phyloP scores from a whole-genome alignment of 2,888 invertebrate genomes.

The Adineta ricciae region DNA sequence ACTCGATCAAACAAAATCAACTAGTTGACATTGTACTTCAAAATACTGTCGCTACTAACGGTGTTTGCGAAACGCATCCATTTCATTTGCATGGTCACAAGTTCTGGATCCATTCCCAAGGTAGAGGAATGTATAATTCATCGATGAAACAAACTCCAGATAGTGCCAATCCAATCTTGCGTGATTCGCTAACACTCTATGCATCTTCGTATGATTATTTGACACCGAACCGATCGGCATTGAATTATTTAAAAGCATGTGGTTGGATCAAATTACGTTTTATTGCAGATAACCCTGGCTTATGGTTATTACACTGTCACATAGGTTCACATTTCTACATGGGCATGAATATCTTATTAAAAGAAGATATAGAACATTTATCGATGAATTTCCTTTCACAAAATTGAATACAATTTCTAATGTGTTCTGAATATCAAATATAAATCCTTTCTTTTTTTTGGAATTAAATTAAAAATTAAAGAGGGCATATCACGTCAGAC shows the following conservation, averaged over 20 bases:
- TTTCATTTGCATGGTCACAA: slow-evolving; percentile 18
- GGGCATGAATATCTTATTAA: slow-evolving; percentile 73
- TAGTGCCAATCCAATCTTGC: not conserved
- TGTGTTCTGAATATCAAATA: too few species aligned
- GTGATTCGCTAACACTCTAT: not conserved
- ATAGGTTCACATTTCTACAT: slow-evolving; percentile 78
- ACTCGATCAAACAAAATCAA: not conserved
- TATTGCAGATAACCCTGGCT: slow-evolving; percentile 57
- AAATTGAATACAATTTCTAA: too few species aligned
- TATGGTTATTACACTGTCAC: slow-evolving; percentile 80
- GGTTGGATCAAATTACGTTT: slow-evolving; percentile 22
- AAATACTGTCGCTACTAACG: not conserved
- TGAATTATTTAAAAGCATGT: not conserved
- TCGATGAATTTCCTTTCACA: too few species aligned
- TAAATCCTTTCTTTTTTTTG: too few species aligned
- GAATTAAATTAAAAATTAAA: too few species aligned
- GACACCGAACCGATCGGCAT: not conserved
- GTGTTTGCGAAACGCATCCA: not conserved
- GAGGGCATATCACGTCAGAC: too few species aligned
- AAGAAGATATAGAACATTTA: slow-evolving; percentile 49
- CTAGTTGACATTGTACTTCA: not conserved
- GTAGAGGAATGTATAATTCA: not conserved
- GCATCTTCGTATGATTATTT: not conserved
- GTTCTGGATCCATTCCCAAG: not conserved
- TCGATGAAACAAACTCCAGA: not conserved